These are phyloP conservation scores for Ctenopoma multispine DNA, from an alignment of 2,797 vertebrate genomes.

Conservation along the genomic window DNA sequence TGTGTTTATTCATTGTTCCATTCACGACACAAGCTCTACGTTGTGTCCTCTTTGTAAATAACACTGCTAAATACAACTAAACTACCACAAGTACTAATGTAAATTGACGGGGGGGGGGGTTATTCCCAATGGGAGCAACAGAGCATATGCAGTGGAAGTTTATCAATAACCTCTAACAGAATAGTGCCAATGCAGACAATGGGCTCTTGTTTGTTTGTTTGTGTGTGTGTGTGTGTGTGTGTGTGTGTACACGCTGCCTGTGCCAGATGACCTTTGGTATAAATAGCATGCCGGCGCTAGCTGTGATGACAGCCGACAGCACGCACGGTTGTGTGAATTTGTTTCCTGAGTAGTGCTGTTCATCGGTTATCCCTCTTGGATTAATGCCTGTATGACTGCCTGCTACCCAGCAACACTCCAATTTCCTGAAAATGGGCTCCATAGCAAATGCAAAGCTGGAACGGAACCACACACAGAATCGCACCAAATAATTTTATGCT, in stretches of 20 bases:
- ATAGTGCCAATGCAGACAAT: conserved; percentile 70
- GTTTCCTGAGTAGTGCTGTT: conserved; percentile 81
- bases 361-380: conserved; percentile 79
- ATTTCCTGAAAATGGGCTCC: conserved; percentile 53
- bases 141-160: conserved; percentile 66
- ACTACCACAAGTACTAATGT: background rate
- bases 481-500: conserved; percentile 20
- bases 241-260: conserved; percentile 70
- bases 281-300: conserved; percentile 81
- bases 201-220: conserved; percentile 70
- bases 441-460: conserved; percentile 31
- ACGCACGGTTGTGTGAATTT: conserved; percentile 83
- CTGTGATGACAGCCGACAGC: conserved; percentile 85
- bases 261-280: conserved; percentile 82
- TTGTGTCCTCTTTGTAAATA: background rate
- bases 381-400: conserved; percentile 60
- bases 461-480: background rate
- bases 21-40: too few species aligned
- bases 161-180: conserved; percentile 82
- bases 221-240: conserved; percentile 66
- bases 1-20: background rate
- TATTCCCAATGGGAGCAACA: conserved; percentile 47
- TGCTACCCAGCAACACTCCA: conserved; percentile 67
- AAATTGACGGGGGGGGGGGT: background rate
- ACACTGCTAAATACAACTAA: background rate